Evolutionary conservation across 2,797 vertebrate genomes (phyloP).

Genomic region (Spinibarbus caldwelli): DNA sequence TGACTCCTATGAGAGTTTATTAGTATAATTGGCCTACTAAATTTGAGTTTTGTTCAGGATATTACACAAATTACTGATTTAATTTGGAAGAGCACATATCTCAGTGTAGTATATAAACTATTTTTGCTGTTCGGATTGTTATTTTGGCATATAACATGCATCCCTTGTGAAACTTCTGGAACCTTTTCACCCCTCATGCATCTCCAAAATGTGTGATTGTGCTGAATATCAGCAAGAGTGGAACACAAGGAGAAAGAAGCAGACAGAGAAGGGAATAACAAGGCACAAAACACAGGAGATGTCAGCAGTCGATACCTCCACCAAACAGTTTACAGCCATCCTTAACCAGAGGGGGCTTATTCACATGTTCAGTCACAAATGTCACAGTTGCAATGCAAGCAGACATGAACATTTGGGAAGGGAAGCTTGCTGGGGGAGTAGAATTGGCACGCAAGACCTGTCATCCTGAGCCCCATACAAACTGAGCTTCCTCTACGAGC

Average conservation of each 20-base stretch:
- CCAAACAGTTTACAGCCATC: constrained; percentile 13
- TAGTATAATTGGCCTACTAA: neutral
- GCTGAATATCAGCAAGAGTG: neutral
- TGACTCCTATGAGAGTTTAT: neutral
- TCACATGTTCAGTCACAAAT: constrained; percentile 24
- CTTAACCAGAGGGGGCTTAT: constrained; percentile 22
- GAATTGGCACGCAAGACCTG: constrained; percentile 10
- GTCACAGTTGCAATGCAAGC: neutral
- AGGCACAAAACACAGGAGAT: constrained; percentile 2
- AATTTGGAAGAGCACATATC: neutral
- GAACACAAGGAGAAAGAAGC: neutral
- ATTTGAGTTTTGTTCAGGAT: neutral
- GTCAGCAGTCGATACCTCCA: constrained; percentile 16
- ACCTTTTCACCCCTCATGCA: neutral
- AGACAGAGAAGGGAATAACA: constrained; percentile 6
- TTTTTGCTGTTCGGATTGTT: neutral
- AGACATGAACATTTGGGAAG: constrained; percentile 23
- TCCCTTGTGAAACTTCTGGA: constrained; percentile 1
- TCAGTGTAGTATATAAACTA: neutral
- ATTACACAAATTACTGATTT: neutral
- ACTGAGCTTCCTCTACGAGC: neutral
- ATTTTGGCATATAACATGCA: neutral
- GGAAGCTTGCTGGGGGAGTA: constrained; percentile 18
- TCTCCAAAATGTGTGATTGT: neutral
- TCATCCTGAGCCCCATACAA: constrained; percentile 5